Conservation (phyloP, 2,797 vertebrate species). For the Acipenser oxyrinchus region DNA sequence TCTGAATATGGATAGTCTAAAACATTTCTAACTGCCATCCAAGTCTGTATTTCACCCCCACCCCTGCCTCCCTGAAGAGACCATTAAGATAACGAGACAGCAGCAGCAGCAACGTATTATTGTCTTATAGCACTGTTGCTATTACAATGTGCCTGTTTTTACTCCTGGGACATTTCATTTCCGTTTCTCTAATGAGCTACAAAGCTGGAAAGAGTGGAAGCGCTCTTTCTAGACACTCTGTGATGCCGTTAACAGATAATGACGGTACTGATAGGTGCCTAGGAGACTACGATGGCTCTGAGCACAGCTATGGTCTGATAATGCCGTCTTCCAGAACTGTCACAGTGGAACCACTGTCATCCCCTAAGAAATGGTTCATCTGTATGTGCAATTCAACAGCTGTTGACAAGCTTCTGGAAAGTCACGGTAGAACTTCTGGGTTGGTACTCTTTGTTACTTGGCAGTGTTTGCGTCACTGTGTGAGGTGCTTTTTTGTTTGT, state of each 20-base stretch:
- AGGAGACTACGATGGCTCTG: constrained; percentile 81
- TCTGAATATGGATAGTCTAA: background rate
- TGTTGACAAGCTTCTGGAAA: constrained; percentile 57
- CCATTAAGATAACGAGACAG: constrained; percentile 84
- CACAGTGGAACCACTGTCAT: constrained; percentile 67
- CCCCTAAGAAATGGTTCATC: constrained; percentile 81
- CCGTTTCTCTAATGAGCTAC: constrained; percentile 87
- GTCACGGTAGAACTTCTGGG: no score
- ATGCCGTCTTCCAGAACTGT: constrained; percentile 69
- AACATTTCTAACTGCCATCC: background rate
- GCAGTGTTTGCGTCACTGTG: no score
- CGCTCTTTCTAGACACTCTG: constrained; percentile 67
- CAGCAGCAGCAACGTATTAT: constrained; percentile 61
- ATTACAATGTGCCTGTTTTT: constrained; percentile 59
- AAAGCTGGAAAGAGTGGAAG: constrained; percentile 68
- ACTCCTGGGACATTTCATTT: constrained; percentile 88
- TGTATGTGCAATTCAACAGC: constrained; percentile 88
- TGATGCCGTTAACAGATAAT: constrained; percentile 93
- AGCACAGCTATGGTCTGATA: constrained; percentile 86
- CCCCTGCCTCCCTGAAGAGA: constrained; percentile 54
- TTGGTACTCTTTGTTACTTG: no score
- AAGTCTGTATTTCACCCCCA: constrained; percentile 45
- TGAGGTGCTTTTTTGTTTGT: no score
- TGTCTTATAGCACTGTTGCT: constrained; percentile 53
- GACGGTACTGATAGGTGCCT: constrained; percentile 89